phyloP scores from a whole-genome alignment of 2,797 vertebrate species.

The Mormyrus proboscirostris region DNA sequence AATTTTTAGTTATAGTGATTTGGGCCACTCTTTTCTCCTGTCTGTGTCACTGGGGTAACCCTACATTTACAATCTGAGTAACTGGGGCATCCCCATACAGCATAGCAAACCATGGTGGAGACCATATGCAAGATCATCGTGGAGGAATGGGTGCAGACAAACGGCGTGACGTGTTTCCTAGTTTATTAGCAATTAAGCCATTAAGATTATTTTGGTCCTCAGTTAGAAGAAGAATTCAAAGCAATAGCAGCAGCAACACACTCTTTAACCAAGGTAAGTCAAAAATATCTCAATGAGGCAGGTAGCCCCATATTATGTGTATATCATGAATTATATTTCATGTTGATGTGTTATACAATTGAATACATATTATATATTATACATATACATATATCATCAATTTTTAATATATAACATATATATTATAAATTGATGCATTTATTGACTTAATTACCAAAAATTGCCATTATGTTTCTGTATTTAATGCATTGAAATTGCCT shows the following conservation, averaged over 20 bases:
- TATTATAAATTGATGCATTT: not conserved
- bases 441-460: not conserved
- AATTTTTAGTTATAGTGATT: not conserved
- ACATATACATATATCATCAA: too few relatives aligned
- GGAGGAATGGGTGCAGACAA: not conserved
- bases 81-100: not conserved
- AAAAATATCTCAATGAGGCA: not conserved
- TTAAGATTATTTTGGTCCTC: not conserved
- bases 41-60: not conserved
- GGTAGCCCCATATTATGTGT: not conserved
- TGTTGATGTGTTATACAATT: not conserved
- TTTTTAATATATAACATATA: too few relatives aligned
- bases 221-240: not conserved
- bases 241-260: not conserved
- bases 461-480: not conserved
- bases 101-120: not conserved
- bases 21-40: not conserved
- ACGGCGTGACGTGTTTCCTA: not conserved
- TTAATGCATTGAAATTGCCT: not conserved
- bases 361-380: too few relatives aligned
- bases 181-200: not conserved
- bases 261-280: not conserved
- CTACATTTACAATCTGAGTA: not conserved
- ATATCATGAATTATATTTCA: not conserved
- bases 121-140: not conserved